Base-by-base conservation (phyloP, 2,888 invertebrate genomes). In the Andricus quercusramuli region DNA sequence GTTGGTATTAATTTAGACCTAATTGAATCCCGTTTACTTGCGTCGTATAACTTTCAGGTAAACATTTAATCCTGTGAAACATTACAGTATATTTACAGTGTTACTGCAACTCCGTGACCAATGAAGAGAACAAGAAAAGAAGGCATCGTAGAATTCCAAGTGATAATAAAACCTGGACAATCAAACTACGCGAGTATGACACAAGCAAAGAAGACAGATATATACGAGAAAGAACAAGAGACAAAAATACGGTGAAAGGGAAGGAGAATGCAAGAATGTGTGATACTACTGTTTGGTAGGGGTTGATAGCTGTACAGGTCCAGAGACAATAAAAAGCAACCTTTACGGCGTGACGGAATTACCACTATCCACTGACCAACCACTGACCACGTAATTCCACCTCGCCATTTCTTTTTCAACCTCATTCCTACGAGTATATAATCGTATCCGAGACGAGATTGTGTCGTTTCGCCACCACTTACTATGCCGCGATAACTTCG, bases 91-190 rank as follows among this genome's bases (percentile, higher is more conserved):
- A 32, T 74, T 74, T 74, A 74, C 56, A 59, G 29, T 56, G 74
- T 74, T 56, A 74, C 74, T 74, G 56, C 74, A 74, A 20, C 74
- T 56, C n/a, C 74, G 74, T 74, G 74, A 74, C 74, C 74, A 74
- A 74, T 74, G 56, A 74, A 74, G 65, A 37, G 62, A 64, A 67
- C 29, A 78, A 56, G 51, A 62, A 65, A 79, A 78, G 67, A 47
- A 79, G 76, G 77, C 56, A 51, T 74, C 15, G 78, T 74, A 86
- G 83, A 85, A 85, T 86, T 82, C 85, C 87, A 86, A 91, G 91
- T 90, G 90, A 91, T 90, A 90, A 90, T 91, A 91, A 91, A 91
- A 90, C 83, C 88, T 83, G 89, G 87, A 87, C 91, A 90, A 91
- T 90, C 90, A 90, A 90, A 86, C 83, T 79, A 77, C 83, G 82